These are phyloP conservation scores for Pyrgilauda ruficollis DNA, from an alignment of 2,113 vertebrate species.

Conservation along the genomic window DNA sequence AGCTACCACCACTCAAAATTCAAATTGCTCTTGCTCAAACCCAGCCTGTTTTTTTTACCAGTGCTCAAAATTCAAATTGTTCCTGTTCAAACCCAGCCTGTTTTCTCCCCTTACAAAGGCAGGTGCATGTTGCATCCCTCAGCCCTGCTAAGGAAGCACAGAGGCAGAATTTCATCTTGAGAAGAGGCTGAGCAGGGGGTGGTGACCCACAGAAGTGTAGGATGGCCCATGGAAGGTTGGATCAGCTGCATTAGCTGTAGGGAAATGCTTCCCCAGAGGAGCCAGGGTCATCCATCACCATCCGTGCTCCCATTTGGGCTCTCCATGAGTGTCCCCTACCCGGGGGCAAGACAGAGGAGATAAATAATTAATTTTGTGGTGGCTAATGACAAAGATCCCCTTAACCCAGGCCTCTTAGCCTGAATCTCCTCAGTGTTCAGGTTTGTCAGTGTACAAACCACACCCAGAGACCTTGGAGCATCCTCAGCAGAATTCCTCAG, in stretches of 20 bases:
- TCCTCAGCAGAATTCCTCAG: fast-evolving
- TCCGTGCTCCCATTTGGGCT: neutral
- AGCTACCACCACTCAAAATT: neutral
- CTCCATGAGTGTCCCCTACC: fast-evolving
- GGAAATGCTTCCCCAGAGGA: neutral
- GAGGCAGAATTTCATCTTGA: neutral
- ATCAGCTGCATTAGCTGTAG: neutral
- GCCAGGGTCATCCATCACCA: neutral
- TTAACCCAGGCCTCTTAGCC: neutral
- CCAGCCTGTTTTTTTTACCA: neutral
- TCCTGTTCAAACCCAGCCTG: neutral
- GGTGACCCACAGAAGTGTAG: neutral
- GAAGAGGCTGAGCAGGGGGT: neutral
- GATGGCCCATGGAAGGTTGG: neutral
- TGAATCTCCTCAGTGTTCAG: neutral
- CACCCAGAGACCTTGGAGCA: fast-evolving
- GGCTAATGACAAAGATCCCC: neutral
- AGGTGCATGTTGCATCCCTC: neutral
- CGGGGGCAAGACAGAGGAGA: neutral
- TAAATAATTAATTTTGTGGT: neutral
- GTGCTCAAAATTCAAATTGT: neutral
- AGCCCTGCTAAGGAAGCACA: neutral
- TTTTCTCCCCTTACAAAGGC: neutral
- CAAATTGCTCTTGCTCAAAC: neutral
- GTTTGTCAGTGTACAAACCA: neutral